A percentile compares a stretch with the other conserved stretches of the same genome.
phyloP scores from a whole-genome alignment of 2,888 invertebrate species.

The Eudasyphora cyanicolor region DNA sequence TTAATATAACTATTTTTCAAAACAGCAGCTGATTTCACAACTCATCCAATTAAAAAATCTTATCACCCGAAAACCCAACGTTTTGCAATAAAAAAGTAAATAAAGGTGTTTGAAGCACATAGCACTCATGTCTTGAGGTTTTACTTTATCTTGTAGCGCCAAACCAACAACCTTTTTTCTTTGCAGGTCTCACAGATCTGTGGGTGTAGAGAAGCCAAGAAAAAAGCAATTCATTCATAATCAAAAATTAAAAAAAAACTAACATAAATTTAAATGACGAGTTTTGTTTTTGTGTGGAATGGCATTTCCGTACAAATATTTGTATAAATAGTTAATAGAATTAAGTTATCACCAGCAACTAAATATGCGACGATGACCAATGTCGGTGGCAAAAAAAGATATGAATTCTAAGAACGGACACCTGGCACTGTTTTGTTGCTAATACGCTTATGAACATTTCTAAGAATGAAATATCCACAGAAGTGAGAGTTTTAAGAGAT shows the following conservation, averaged over 20 bases:
- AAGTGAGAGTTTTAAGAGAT: too few species aligned
- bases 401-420: too few species aligned
- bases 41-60: neutral
- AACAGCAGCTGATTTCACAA: neutral
- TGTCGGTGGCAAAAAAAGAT: too few species aligned
- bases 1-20: neutral
- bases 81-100: neutral
- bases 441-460: too few species aligned
- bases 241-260: neutral
- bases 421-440: too few species aligned
- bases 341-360: too few species aligned
- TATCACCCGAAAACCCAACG: neutral
- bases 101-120: neutral
- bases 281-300: neutral
- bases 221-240: neutral
- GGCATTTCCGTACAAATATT: constrained; percentile 8
- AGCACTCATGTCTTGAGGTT: neutral
- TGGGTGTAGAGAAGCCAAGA: neutral
- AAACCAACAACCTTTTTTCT: neutral
- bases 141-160: neutral
- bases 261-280: neutral
- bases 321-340: neutral
- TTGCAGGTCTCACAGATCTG: neutral
- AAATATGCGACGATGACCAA: neutral
- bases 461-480: too few species aligned